phyloP scores from a whole-genome alignment of 2,888 invertebrate species.

The Agriopis marginaria region DNA sequence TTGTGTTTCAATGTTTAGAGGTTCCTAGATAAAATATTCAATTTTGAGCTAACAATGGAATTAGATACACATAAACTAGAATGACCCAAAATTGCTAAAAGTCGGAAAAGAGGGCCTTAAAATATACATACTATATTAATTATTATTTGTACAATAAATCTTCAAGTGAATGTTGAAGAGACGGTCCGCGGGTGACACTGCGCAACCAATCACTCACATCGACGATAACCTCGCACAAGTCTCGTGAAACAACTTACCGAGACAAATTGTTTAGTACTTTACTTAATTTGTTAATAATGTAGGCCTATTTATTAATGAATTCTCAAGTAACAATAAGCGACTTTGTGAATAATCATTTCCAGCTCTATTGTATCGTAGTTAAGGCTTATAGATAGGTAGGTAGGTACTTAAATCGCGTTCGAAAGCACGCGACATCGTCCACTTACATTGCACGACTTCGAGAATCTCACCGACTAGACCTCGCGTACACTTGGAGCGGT shows the following conservation, averaged over 20 bases:
- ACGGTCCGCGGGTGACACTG: no score
- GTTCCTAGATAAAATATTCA: no score
- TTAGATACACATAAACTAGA: no score
- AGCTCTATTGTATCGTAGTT: constrained; percentile 6
- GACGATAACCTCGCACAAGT: no score
- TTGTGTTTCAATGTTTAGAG: no score
- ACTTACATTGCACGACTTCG: not conserved
- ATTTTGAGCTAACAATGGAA: no score
- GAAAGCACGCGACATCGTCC: not conserved
- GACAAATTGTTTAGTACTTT: not conserved
- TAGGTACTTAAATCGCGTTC: constrained; percentile 4
- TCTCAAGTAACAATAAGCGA: not conserved
- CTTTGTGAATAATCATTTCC: constrained; percentile 19
- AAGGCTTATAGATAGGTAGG: constrained; percentile 4
- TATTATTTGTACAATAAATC: not conserved
- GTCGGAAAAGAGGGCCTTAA: no score
- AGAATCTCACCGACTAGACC: not conserved
- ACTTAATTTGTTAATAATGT: constrained; percentile 1
- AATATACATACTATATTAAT: not conserved
- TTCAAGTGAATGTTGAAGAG: no score
- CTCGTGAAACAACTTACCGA: not conserved
- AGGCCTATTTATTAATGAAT: constrained; percentile 7
- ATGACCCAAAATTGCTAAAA: no score
- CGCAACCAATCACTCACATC: no score
- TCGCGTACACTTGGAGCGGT: not conserved